Conservation (phyloP, 1,140 invertebrate genomes). For the Matsumurasca onukii region DNA sequence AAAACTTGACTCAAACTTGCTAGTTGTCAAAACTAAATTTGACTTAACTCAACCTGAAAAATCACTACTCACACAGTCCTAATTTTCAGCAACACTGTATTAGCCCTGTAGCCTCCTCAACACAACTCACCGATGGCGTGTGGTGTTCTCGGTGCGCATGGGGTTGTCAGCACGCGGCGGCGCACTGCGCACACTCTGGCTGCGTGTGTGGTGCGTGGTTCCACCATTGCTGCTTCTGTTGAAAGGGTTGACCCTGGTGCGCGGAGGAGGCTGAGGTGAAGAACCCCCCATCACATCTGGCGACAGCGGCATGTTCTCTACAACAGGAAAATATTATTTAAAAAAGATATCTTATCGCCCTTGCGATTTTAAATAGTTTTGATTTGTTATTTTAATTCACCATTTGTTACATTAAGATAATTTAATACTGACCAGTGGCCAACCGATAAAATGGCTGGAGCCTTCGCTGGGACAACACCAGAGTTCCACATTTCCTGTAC, state of each 20-base stretch:
- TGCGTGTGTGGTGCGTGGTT: slow-evolving; percentile 50
- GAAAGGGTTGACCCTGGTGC: slow-evolving; percentile 68
- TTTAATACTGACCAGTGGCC: too few relatives aligned
- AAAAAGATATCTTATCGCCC: slow-evolving; percentile 12
- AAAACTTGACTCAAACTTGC: too few relatives aligned
- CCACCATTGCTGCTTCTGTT: slow-evolving; percentile 52
- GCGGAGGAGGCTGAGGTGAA: slow-evolving; percentile 62
- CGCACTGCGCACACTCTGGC: slow-evolving; percentile 56
- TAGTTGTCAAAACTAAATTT: too few relatives aligned
- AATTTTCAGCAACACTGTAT: too few relatives aligned
- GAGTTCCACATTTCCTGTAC: too few relatives aligned
- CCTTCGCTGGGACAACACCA: too few relatives aligned
- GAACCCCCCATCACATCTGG: slow-evolving; percentile 42
- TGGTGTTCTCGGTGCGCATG: slow-evolving; percentile 39
- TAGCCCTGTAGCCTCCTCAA: too few relatives aligned
- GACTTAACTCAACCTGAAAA: too few relatives aligned
- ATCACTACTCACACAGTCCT: too few relatives aligned
- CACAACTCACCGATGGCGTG: slow-evolving; percentile 36
- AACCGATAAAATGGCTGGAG: too few relatives aligned
- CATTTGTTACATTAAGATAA: too few relatives aligned
- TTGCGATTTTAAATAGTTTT: background rate
- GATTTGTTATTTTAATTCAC: too few relatives aligned
- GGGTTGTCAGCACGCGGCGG: slow-evolving; percentile 53
- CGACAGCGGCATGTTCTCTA: slow-evolving; percentile 36
- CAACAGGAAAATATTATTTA: slow-evolving; percentile 6